Base-by-base conservation (phyloP, 2,888 invertebrate genomes). In the Geophilus truncorum region DNA sequence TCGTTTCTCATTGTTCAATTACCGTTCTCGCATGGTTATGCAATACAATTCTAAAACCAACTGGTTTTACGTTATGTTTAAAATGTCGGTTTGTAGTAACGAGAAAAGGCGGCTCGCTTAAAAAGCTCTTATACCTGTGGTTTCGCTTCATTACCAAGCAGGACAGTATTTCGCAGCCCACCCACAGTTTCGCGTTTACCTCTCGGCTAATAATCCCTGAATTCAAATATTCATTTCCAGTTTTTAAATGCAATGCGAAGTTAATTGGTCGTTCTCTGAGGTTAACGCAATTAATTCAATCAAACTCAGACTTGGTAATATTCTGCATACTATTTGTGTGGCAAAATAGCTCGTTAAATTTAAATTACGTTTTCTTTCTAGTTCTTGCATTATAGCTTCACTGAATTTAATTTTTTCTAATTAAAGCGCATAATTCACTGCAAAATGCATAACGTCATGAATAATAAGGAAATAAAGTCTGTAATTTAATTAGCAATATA, bases 71-170 rank as follows among this genome's bases (percentile, higher is more conserved):
- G 18, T 23, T 23, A 9, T 21, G 10, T 62, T 62, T 62, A 23
- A 62, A 62, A 62, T 6, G 57, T 23, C 23, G 57, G 57, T 62
- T 62, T 62, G 57, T 62, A 62, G 57, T 62, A 62, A 62, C 6
- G 57, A 62, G 57, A 23, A 62, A 23, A 21, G 57, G 57, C 57
- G 57, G 57, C 57, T 62, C 23, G 57, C 57, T 62, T 62, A 62
- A 62, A 62, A 62, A 62, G 57, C 57, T 62, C 57, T 62, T 62
- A 62, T 62, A 62, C 57, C 57, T 62, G 57, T 62, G 57, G 57
- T 18, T 62, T 62, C 21, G 57, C 57, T 62, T 62, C 57, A 62
- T 62, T 62, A 62, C 57, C 57, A 23, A 62, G 57, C 57, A 62
- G 57, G 57, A 62, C 57, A 62, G 57, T 62, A 62, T 62, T 62